phyloP scores from a whole-genome alignment of 2,888 invertebrate genomes.

The Stenotaenia linearis region DNA sequence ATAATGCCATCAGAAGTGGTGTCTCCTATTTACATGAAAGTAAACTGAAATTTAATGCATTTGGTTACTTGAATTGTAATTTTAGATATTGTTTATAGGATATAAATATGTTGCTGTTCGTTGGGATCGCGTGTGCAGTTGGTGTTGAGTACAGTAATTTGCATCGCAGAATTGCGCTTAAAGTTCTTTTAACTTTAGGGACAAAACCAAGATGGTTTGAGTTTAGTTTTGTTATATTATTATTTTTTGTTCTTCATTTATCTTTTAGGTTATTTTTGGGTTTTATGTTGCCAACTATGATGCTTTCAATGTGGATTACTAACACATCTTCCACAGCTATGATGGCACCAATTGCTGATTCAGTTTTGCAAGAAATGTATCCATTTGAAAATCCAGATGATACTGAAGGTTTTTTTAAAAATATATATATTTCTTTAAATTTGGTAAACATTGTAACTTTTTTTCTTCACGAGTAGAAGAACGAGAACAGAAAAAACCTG shows the following conservation, averaged over 20 bases:
- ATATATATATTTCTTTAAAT: background rate
- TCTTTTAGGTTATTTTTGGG: background rate
- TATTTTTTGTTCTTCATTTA: background rate
- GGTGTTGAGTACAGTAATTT: slow-evolving; percentile 34
- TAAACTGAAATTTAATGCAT: background rate
- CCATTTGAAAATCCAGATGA: background rate
- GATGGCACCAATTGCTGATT: slow-evolving; percentile 32
- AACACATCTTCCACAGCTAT: slow-evolving; percentile 29
- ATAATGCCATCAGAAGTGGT: background rate
- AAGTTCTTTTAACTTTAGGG: slow-evolving; percentile 24
- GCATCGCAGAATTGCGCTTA: slow-evolving; percentile 35
- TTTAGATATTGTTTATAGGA: slow-evolving; percentile 34
- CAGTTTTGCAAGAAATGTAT: background rate
- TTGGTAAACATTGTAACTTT: background rate
- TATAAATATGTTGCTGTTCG: slow-evolving; percentile 34
- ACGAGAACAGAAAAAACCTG: background rate
- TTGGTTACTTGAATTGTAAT: background rate
- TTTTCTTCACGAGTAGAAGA: background rate
- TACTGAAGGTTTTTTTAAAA: background rate
- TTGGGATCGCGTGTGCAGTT: slow-evolving; percentile 32
- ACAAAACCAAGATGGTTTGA: slow-evolving; percentile 32
- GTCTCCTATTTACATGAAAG: background rate
- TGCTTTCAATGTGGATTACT: slow-evolving; percentile 29
- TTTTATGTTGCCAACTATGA: slow-evolving; percentile 13
- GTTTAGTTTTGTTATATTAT: background rate